phyloP scores from a whole-genome alignment of 2,888 invertebrate species.

The Volucella inflata region DNA sequence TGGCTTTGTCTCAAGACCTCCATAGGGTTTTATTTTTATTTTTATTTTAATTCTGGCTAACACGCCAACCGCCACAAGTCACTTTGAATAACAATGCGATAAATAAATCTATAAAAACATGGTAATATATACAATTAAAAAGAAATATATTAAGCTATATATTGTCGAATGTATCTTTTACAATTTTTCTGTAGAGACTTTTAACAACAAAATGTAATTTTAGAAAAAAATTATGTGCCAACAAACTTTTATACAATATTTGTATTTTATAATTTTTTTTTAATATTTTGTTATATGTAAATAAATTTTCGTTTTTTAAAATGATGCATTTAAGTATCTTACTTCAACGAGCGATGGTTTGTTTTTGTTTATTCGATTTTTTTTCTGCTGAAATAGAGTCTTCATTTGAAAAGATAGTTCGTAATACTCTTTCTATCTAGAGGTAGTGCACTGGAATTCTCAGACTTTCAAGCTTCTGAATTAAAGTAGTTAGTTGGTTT shows the following conservation, averaged over 20 bases:
- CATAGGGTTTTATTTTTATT: slow-evolving; percentile 5
- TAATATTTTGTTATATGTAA: no score
- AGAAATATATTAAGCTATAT: no score
- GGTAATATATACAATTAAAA: no score
- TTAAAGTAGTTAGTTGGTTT: no score
- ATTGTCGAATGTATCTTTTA: slow-evolving; percentile 6
- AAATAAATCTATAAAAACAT: not conserved
- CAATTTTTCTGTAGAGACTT: not conserved
- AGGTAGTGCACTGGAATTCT: no score
- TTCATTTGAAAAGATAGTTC: no score
- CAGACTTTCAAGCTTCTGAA: no score
- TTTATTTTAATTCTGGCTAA: slow-evolving; percentile 47
- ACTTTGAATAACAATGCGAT: slow-evolving; percentile 65
- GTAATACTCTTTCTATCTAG: no score
- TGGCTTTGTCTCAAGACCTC: slow-evolving; percentile 65
- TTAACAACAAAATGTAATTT: not conserved
- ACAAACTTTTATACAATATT: not conserved
- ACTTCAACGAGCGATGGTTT: no score
- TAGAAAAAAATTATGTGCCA: not conserved
- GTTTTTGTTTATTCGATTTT: slow-evolving; percentile 2
- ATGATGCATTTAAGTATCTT: no score
- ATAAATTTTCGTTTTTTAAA: not conserved
- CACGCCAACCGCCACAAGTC: slow-evolving; percentile 48
- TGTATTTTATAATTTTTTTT: no score
- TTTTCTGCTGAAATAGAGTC: no score